Evolutionary conservation across 2,888 invertebrate genomes (phyloP), one percentile per base, ranked within the genome.

Genomic region (Hemaris fuciformis): DNA sequence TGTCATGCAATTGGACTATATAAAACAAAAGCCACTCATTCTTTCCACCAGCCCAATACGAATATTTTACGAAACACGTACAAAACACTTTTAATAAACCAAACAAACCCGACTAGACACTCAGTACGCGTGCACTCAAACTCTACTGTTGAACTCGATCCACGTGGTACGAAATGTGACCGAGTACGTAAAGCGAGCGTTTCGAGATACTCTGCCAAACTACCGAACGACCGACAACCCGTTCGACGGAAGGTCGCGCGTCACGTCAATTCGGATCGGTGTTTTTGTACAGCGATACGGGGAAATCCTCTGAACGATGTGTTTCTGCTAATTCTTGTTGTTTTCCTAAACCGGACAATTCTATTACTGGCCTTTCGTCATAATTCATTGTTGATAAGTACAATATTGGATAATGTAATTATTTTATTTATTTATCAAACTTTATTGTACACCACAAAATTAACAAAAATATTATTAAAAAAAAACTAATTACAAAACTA

Each of bases 131-230:
- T 38, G 38, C 38, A 10, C 38, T 13, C 38, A 4, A 38, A 38
- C 38, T 10, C 2, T 6, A 34, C 13, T 6, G 34, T 34, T n/a
- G 38, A 38, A 38, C 38, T 10, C 38, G n/a, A 8, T 18, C 27
- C 53, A 53, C 53, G 53, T 53, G 53, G 10, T 53, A 31, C 10
- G 18, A 53, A 53, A 53, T 53, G 53, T 53, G 53, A 53, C 31
- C 18, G 53, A 18, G 7, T 10, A 27, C 27, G 31, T 53, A 31
- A 53, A 31, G 31, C 31, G 18, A 53, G 8, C 18, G 15, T 18
- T 31, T 53, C 18, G 18, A 53, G 18, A 18, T 18, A 27, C 18
- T 27, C 53, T 20, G 31, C 53, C 53, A 53, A 53, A 20, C 53
- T n/a, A 31, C 53, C 25, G n/a, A 25, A 4, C 23, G 6, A 23